Evolutionary conservation across 2,797 vertebrate genomes (phyloP).

Genomic region (Martes flavigula): DNA sequence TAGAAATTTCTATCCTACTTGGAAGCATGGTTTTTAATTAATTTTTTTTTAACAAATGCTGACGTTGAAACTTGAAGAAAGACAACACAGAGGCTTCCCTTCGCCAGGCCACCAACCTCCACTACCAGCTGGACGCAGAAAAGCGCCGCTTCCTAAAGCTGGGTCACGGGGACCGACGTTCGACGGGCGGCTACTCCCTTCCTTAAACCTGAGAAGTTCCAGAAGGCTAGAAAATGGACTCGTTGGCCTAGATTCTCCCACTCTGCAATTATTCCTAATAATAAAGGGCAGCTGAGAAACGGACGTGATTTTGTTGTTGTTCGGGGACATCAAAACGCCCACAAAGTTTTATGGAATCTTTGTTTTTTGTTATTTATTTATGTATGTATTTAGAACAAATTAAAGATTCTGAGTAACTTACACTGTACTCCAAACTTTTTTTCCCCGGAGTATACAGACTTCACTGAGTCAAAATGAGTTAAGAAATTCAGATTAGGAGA

Average conservation of each 20-base stretch:
- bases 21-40: not conserved
- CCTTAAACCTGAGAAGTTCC: not conserved
- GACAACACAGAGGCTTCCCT: not conserved
- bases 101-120: not conserved
- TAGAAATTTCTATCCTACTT: not conserved
- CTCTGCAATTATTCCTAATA: not conserved
- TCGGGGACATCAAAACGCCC: not conserved
- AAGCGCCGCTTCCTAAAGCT: not conserved
- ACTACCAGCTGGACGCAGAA: not conserved
- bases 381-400: not conserved
- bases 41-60: not conserved
- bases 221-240: not conserved
- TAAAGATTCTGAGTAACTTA: not conserved
- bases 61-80: not conserved
- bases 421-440: not conserved
- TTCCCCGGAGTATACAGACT: not conserved
- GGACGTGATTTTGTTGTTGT: not conserved
- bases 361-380: not conserved
- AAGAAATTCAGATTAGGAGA: not conserved
- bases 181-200: not conserved
- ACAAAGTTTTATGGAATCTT: not conserved
- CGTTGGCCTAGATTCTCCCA: not conserved
- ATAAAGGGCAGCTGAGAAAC: not conserved
- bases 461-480: slow-evolving; percentile 19
- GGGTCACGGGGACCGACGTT: not conserved